Base-by-base conservation (phyloP, 2,113 vertebrate species). In the Eudyptes chrysolophus region DNA sequence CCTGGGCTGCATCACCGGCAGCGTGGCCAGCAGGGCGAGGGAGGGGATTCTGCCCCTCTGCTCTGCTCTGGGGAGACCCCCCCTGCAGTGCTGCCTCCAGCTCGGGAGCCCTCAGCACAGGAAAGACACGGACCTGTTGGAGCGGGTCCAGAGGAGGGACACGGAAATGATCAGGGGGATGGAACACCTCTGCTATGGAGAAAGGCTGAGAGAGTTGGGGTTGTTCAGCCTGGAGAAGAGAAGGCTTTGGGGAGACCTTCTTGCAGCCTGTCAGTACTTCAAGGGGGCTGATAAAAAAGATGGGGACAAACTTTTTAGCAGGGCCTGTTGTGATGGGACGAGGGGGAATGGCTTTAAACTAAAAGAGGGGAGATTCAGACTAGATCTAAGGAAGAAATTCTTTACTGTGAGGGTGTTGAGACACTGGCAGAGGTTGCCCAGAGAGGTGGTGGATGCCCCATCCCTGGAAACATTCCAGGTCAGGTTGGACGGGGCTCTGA, bases 321-420 rank as follows among this genome's bases (percentile, higher is more conserved):
- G 24, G 19, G 11, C 7, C 3, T n/a, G 22, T 17, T 1, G 30
- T 0, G 4, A 30, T 2, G 25, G 32, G 25, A 44, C 10, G 20
- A 36, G 48, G 20, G 12, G 10, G 2, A 3, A 44, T 6, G 16
- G 7, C 3, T 46, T 46, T 42, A 40, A 51, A 42, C 10, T 46
- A 5, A 36, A 54, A 16, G 13, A 34, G 4, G 10, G 48, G 0
- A 62, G 5, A 46, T 48, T 27, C 1, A 38, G 8, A 27, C 10
- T 32, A 12, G 25, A 6, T 6, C 5, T 15, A 30, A 52, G 15
- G 15, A 51, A 71, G 24, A 62, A 24, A 30, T 19, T 5, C 1
- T 84, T 36, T 4, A 16, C 0, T 0, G 0, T 36, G 26, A 54
- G 26, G 10, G 32, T 34, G 34, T 4, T 62, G 57, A 22, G 0